These are phyloP conservation scores for Notechis scutatus DNA, from an alignment of 2,113 vertebrate genomes.

Conservation along the genomic window DNA sequence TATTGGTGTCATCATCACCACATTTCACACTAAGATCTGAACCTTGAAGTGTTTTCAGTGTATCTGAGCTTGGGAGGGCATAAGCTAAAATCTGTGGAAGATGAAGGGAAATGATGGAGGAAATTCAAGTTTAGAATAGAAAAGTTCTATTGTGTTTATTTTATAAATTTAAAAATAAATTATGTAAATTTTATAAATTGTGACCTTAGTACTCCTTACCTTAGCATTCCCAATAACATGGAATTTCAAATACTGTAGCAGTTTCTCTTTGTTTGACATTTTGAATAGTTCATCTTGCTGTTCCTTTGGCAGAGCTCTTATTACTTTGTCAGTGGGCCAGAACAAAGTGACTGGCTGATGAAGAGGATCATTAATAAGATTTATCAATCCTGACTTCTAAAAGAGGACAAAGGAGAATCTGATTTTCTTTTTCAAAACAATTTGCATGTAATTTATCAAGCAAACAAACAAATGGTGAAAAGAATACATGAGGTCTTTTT, in stretches of 20 bases:
- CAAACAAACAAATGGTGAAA: neutral
- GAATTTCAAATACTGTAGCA: conserved; percentile 84
- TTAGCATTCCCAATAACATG: conserved; percentile 78
- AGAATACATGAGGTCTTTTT: fast-evolving
- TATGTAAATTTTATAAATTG: neutral
- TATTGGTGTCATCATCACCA: conserved; percentile 60
- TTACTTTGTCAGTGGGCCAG: conserved; percentile 79
- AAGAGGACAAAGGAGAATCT: conserved; percentile 12
- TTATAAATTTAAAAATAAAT: neutral
- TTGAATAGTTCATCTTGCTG: conserved; percentile 85
- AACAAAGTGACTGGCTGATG: conserved; percentile 84
- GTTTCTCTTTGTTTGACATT: conserved; percentile 71
- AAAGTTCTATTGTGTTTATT: neutral
- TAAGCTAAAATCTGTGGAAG: conserved; percentile 63
- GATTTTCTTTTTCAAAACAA: neutral
- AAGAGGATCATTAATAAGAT: conserved; percentile 68
- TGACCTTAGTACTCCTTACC: conserved; percentile 61
- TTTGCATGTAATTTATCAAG: neutral
- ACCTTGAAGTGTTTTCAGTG: conserved; percentile 82
- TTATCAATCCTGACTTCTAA: conserved; percentile 80
- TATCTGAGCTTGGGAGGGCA: conserved; percentile 62
- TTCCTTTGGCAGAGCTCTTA: conserved; percentile 74
- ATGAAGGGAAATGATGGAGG: neutral
- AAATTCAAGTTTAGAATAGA: fast-evolving
- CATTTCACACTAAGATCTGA: conserved; percentile 79